Base-by-base conservation (phyloP, 2,888 invertebrate genomes). In the Bedellia somnulentella region DNA sequence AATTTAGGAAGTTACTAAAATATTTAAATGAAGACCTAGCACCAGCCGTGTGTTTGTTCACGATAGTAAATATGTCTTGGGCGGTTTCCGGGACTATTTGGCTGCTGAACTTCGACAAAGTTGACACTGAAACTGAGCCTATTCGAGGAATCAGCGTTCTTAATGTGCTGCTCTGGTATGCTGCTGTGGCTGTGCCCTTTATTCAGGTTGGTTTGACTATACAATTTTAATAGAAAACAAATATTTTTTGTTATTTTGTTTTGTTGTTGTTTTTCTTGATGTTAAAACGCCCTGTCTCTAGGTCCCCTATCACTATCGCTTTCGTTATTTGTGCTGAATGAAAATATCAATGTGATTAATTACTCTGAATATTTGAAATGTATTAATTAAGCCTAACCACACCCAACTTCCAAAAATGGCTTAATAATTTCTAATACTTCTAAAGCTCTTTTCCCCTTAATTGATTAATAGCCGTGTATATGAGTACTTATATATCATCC, bases 11-110 rank as follows among this genome's bases (percentile, higher is more conserved):
- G 47, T 63, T 90, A 32, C 57, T 91, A 13, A 82, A 82, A 39
- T 88, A 89, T 46, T 75, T 91, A 25, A 92, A 92, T 55, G 80
- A 85, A 38, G 83, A 87, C 48, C 68, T 89, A 24, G 83, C 88
- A 2, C 82, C 87, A 1, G 85, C 88, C 1, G 85, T 90, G 3
- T 87, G 87, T 46, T 75, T 90, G 40, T 85, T 89, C 46, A 86
- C 87, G 3, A 70, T 89, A 5, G 81, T 89, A 36, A 88, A 89
- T 59, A 52, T 86, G 24, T 81, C 86, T 3, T 88, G 87, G 78
- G 83, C 86, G 1, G 63, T 79, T 30, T 86, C 89, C 3, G 87
- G 89, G 14, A 56, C 78, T 3, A 56, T 83, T 34, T 87, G 87
- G 82, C 60, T 89, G 5, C 73, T 87, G 15, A 75, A 76, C 37